Conservation (phyloP, 1,140 invertebrate genomes). For the Trachymyrmex septentrionalis region DNA sequence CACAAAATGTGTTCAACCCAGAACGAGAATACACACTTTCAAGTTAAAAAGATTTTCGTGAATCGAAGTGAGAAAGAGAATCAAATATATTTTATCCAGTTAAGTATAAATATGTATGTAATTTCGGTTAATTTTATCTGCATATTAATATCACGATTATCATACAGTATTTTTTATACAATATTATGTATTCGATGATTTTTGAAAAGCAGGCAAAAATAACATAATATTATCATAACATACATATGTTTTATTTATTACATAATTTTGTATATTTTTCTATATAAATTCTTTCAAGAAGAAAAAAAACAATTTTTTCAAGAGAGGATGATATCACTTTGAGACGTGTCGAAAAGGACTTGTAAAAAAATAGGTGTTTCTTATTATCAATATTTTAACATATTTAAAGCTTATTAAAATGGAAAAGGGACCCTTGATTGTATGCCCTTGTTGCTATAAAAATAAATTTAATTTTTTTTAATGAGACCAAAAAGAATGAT, state of each 20-base stretch:
- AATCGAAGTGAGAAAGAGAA: not conserved
- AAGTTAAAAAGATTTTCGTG: not conserved
- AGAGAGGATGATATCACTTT: no score
- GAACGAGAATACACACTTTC: not conserved
- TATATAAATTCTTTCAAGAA: not conserved
- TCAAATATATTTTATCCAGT: not conserved
- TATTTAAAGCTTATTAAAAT: no score
- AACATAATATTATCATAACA: not conserved
- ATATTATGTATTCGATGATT: not conserved
- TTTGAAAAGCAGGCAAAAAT: not conserved
- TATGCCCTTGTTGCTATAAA: not conserved
- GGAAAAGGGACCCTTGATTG: no score
- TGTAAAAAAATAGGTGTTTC: no score
- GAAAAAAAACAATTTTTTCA: no score
- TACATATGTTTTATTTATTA: not conserved
- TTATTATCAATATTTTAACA: no score
- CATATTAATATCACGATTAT: constrained; percentile 18
- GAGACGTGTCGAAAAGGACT: no score
- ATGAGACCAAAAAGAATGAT: not conserved
- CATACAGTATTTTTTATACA: not conserved
- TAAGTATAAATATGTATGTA: not conserved
- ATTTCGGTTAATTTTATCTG: not conserved
- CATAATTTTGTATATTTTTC: not conserved
- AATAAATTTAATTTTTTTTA: not conserved
- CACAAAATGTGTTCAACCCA: not conserved